phyloP scores from a whole-genome alignment of 2,113 vertebrate genomes.

The Chinchilla lanigera region DNA sequence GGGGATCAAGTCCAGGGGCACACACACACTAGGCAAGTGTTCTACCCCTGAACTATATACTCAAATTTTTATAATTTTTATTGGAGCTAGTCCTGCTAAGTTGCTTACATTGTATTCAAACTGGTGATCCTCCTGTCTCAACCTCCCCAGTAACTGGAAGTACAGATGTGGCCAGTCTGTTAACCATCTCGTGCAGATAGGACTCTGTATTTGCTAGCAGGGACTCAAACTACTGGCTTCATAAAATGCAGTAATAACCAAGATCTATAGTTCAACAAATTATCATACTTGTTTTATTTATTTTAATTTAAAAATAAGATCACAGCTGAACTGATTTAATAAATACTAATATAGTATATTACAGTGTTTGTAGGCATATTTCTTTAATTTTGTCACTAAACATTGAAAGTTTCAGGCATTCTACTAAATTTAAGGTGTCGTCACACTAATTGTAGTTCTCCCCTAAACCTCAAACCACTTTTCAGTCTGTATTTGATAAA shows the following conservation, averaged over 20 bases:
- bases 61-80: too few species aligned
- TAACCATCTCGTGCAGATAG: neutral
- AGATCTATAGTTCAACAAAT: neutral
- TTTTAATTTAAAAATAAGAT: constrained; percentile 22
- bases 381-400: neutral
- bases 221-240: neutral
- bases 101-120: too few species aligned
- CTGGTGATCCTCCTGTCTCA: too few species aligned
- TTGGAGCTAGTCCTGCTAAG: too few species aligned
- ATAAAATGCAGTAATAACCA: neutral
- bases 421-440: neutral
- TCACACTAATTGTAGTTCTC: neutral
- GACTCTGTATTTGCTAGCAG: neutral
- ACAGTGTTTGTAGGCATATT: neutral
- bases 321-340: neutral
- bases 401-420: neutral
- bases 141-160: too few species aligned
- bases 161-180: too few species aligned
- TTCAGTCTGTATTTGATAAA: too few species aligned
- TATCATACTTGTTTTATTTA: neutral
- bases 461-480: neutral
- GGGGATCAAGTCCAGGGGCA: too few species aligned
- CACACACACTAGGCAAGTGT: too few species aligned
- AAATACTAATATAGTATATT: neutral
- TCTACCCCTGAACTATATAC: too few species aligned